Evolutionary conservation across 2,797 vertebrate species (phyloP), one percentile per base, ranked within the genome.

Genomic region (Melanotaenia nigrans): DNA sequence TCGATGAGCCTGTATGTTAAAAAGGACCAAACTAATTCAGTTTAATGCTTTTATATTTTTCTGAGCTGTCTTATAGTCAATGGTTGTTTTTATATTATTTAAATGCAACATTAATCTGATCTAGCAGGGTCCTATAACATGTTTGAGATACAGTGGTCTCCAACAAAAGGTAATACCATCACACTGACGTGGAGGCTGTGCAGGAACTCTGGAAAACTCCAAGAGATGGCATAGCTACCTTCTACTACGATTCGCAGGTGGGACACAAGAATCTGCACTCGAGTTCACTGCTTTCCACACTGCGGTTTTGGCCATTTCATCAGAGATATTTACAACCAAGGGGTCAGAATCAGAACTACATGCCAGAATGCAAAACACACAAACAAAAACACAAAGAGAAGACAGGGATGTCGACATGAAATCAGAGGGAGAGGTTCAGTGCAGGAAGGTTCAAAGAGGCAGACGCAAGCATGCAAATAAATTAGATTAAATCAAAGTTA

Each of bases 251-350:
- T 93, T 95, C 93, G 94, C 91, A 92, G 93, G 94, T 93, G 94
- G 95, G 93, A 90, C 88, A 93, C 79, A 79, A 63, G 92, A 95
- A 89, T 96, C 94, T 87, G 95, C 92, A 84, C 83, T 95, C 90
- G 94, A 77, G 92, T 95, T 91, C 93, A 96, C 95, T 77, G 96
- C 95, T 93, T 95, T 97, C 95, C 95, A 96, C 71, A 94, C 93
- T 83, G 94, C 91, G 61, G 95, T 96, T 96, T 96, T 96, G 94
- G 94, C 94, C 96, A 96, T 96, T 95, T 97, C 96, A 83, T 96
- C 95, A 94, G 95, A 96, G 95, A 96, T 96, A 94, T 97, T 97
- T 95, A 96, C 93, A 94, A 96, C 61, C 90, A 95, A 95, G 79
- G 94, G 95, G 90, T 96, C 95, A 95, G 91, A 59, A 55, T 85